phyloP scores from a whole-genome alignment of 2,113 vertebrate species.

The Riparia riparia region DNA sequence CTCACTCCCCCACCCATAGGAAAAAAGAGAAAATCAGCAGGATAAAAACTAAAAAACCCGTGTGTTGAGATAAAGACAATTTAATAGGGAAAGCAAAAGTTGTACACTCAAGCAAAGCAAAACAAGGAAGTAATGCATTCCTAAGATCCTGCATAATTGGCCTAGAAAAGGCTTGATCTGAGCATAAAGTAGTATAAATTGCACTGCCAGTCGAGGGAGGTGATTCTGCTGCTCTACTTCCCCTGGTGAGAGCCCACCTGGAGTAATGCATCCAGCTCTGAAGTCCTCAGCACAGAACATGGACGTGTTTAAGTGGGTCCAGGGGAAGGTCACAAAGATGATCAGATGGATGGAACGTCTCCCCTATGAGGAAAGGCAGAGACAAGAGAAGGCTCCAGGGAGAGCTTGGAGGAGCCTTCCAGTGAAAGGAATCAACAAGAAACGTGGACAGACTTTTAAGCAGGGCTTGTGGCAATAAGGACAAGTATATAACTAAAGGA shows the following conservation, averaged over 20 bases:
- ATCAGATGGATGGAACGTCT: background rate
- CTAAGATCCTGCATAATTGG: background rate
- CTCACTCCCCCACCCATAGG: background rate
- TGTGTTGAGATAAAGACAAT: background rate
- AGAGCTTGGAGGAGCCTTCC: background rate
- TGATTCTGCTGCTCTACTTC: background rate
- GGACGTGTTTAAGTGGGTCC: no score
- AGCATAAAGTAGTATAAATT: background rate
- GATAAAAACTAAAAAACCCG: background rate
- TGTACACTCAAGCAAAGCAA: background rate
- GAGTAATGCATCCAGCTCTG: background rate
- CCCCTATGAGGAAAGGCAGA: background rate
- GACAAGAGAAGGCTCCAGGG: background rate
- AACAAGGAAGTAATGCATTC: background rate
- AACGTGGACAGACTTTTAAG: background rate
- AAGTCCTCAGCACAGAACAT: background rate
- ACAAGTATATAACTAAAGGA: background rate
- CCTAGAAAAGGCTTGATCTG: background rate
- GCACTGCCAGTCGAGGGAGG: rapidly evolving
- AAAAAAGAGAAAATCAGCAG: background rate
- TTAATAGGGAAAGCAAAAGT: background rate
- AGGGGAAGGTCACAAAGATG: background rate
- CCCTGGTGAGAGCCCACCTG: background rate
- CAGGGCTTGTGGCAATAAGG: background rate
- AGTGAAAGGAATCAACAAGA: background rate